Conservation (phyloP, 23 tunicate species). For the Ascidia mentula region DNA sequence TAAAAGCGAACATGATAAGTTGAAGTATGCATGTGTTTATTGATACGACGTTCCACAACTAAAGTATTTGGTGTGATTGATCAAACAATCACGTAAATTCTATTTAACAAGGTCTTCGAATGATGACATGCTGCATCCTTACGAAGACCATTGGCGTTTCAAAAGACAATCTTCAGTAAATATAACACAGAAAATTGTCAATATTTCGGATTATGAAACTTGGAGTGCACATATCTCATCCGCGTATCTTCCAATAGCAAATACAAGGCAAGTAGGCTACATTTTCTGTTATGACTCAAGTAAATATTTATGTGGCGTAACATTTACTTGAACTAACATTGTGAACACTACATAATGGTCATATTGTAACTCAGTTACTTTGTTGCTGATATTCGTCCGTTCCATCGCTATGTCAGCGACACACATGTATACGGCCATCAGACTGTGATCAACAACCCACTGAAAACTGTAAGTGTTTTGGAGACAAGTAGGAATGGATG, state of each 20-base stretch:
- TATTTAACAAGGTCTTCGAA: not conserved
- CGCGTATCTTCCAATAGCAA: slow-evolving; percentile 20
- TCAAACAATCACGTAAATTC: too few relatives aligned
- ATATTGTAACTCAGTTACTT: slow-evolving; percentile 45
- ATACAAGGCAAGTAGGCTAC: slow-evolving; percentile 30
- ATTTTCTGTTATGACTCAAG: too few relatives aligned
- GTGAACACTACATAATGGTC: not conserved
- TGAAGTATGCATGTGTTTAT: too few relatives aligned
- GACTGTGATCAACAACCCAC: slow-evolving; percentile 55
- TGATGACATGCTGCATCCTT: not conserved
- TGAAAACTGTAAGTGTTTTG: slow-evolving; percentile 54
- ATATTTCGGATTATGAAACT: not conserved
- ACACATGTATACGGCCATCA: slow-evolving; percentile 75
- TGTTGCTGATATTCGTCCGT: slow-evolving; percentile 47
- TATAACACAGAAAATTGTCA: not conserved
- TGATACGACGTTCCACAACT: too few relatives aligned
- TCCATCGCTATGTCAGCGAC: not conserved
- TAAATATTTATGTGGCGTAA: too few relatives aligned
- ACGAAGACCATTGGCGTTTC: not conserved
- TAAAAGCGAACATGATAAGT: too few relatives aligned
- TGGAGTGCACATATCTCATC: slow-evolving; percentile 32
- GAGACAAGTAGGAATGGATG: slow-evolving; percentile 54
- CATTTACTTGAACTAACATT: too few relatives aligned
- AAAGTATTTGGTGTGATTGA: too few relatives aligned
- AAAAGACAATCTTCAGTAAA: not conserved